Evolutionary conservation across 2,888 invertebrate genomes (phyloP).

Genomic region (Drosophila engyochracea): DNA sequence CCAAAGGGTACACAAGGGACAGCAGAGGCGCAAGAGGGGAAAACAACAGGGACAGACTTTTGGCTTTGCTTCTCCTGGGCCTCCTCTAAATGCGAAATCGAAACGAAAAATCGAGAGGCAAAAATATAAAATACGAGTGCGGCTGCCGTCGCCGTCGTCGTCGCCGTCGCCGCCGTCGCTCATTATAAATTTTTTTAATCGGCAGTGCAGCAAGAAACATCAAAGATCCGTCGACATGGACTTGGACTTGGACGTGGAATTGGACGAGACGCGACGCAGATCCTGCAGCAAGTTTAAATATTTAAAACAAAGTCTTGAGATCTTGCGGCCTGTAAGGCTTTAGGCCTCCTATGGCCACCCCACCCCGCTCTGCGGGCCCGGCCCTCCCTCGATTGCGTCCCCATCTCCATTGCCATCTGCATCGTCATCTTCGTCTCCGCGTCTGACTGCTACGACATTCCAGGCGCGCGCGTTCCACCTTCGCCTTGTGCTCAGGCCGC

Average conservation of each 20-base stretch:
- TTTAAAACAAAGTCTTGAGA: constrained; percentile 77
- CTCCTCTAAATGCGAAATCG: constrained; percentile 72
- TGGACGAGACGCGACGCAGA: constrained; percentile 34
- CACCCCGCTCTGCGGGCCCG: background rate
- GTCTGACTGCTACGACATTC: constrained; percentile 67
- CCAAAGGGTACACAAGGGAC: constrained; percentile 58
- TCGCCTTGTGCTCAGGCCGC: constrained; percentile 58
- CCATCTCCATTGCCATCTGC: constrained; percentile 20
- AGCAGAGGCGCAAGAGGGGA: constrained; percentile 2
- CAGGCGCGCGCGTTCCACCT: constrained; percentile 77
- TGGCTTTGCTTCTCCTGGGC: constrained; percentile 14
- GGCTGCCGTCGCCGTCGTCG: constrained; percentile 31
- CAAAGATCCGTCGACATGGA: constrained; percentile 73
- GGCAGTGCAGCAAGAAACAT: constrained; percentile 74
- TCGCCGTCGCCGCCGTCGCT: constrained; percentile 53
- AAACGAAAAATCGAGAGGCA: constrained; percentile 73
- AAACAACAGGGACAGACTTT: constrained; percentile 17
- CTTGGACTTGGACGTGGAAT: constrained; percentile 29
- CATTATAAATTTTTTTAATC: constrained; percentile 78
- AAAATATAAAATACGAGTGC: constrained; percentile 79
- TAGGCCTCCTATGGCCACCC: constrained; percentile 29
- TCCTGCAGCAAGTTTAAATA: constrained; percentile 77
- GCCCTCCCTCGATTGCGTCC: constrained; percentile 3
- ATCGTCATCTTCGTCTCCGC: constrained; percentile 59
- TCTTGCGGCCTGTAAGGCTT: constrained; percentile 48